A percentile compares a stretch with the other conserved stretches of the same genome.
These are phyloP conservation scores for Acromyrmex echinatior DNA, from an alignment of 1,140 invertebrate genomes.

Conservation along the genomic window DNA sequence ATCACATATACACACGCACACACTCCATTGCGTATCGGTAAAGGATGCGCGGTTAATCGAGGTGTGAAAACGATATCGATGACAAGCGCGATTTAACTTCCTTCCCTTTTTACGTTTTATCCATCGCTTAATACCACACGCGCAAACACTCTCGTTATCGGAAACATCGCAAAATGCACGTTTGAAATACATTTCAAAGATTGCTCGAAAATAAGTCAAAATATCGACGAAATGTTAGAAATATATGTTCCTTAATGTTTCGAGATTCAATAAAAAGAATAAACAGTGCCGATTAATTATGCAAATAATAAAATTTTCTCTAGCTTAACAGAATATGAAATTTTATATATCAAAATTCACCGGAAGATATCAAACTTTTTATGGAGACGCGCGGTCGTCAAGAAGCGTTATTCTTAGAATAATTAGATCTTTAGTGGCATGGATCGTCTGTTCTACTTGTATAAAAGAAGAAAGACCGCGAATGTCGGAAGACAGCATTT, in stretches of 20 bases:
- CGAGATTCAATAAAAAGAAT: not conserved
- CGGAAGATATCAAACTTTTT: not conserved
- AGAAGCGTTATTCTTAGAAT: not conserved
- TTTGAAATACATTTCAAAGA: constrained; percentile 1
- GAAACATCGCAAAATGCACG: not conserved
- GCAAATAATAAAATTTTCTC: not conserved
- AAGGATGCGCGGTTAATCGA: constrained; percentile 47
- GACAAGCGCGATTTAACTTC: constrained; percentile 63
- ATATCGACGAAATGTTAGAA: not conserved
- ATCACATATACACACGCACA: constrained; percentile 34
- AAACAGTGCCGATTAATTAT: not conserved
- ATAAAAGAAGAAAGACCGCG: constrained; percentile 25
- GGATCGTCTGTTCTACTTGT: not conserved
- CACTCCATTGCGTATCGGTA: constrained; percentile 27
- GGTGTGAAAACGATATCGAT: constrained; percentile 55
- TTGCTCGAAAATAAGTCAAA: not conserved
- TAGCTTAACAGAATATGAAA: not conserved
- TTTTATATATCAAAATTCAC: not conserved
- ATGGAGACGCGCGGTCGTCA: not conserved
- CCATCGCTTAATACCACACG: constrained; percentile 1
- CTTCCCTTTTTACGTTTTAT: constrained; percentile 59
- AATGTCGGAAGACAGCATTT: constrained; percentile 8
- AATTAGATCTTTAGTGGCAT: constrained; percentile 32
- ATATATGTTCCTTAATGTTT: not conserved
- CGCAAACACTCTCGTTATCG: constrained; percentile 32